Evolutionary conservation across 2,888 invertebrate species (phyloP), one percentile per base, ranked within the genome.

Genomic region (Strigamia crassipes): DNA sequence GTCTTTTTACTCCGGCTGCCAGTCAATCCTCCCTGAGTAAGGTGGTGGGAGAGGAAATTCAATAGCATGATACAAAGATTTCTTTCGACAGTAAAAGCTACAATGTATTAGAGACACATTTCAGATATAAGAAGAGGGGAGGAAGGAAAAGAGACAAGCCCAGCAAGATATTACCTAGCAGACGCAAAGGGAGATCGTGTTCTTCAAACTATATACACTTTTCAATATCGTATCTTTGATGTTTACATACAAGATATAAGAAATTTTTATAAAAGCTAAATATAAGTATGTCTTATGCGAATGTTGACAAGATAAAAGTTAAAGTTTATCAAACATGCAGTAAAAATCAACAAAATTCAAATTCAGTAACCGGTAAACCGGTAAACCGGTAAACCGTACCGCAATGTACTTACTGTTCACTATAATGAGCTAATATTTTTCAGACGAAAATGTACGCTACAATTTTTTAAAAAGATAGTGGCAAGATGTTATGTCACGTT

Each of bases 51-150:
- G 73, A 31, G 73, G 73, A 31, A 73, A 73, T 73, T 73, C 73
- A 73, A 73, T 73, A 73, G 73, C 73, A 73, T 73, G 73, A 73
- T 73, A 73, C 73, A 73, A 73, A 73, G 73, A 73, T 73, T 73
- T 73, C 73, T 73, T 73, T 73, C 73, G 73, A 73, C 73, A 73
- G 73, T 73, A 73, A 73, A 73, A 73, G 73, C 73, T 73, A 73
- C 73, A 73, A 73, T 73, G 73, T 73, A 73, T 73, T 73, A 73
- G 73, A 73, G 73, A 73, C 73, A 73, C 73, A 73, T 73, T 73
- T 73, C 73, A 73, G 73, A 73, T 73, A 73, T 73, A 73, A 31
- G 73, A 73, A 31, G 31, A 73, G 73, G 73, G 73, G 73, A 73
- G n/a, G 31, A 73, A 27, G 73, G n/a, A 73, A 73, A 73, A 73